Evolutionary conservation across 2,113 vertebrate species (phyloP).

Genomic region (Rhea americana): DNA sequence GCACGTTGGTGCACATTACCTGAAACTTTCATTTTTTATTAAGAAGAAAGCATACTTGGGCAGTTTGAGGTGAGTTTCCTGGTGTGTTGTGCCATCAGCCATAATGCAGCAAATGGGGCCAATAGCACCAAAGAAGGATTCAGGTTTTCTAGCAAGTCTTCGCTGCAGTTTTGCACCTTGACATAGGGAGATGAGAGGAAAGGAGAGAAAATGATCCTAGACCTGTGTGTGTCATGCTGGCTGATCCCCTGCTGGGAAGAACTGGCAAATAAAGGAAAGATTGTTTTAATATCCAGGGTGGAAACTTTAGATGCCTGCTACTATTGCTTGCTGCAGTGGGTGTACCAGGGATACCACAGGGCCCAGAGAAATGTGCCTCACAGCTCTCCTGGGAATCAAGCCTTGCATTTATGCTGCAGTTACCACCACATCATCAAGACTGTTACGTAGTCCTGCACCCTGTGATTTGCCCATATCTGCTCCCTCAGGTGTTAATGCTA

Average conservation of each 20-base stretch:
- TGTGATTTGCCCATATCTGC: accelerated
- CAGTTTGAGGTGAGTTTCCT: not conserved
- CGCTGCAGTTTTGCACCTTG: not conserved
- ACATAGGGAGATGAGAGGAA: not conserved
- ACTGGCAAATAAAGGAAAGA: not conserved
- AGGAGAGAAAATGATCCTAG: not conserved
- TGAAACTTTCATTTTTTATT: not conserved
- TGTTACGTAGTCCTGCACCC: not conserved
- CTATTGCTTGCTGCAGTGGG: accelerated
- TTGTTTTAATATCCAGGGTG: not conserved
- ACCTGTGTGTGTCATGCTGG: accelerated
- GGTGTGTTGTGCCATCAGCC: not conserved
- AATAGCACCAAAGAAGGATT: not conserved
- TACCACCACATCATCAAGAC: not conserved
- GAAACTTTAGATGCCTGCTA: not conserved
- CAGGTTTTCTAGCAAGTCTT: not conserved
- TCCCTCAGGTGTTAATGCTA: not conserved
- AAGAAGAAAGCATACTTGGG: not conserved
- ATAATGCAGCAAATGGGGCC: not conserved
- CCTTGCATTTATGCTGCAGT: accelerated
- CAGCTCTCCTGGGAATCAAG: not conserved
- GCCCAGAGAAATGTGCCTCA: not conserved
- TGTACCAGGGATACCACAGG: not conserved
- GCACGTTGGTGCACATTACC: accelerated
- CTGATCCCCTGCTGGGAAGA: not conserved